Evolutionary conservation across 2,888 invertebrate genomes (phyloP), one percentile per base, ranked within the genome.

Genomic region (Eupeodes luniger): DNA sequence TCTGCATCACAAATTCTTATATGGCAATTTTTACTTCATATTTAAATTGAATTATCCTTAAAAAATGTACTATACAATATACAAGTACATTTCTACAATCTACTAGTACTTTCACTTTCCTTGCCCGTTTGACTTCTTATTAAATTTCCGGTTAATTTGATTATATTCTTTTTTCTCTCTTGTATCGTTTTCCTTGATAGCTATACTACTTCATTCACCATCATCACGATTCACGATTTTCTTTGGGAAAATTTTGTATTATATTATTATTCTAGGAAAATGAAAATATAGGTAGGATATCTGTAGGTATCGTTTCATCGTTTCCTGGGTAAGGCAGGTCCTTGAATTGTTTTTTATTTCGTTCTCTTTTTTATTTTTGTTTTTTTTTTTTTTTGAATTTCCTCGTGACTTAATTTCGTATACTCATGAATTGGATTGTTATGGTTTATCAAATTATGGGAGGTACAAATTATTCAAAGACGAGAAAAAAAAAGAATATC

Each of bases 111-210:
- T 49, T 49, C 27, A 10, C 19, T 66, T 47, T 49, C 14, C 27
- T 66, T 66, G 40, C 27, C 66, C 27, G 64, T 7, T 64, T 64
- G 16, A 19, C 4, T 27, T 66, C 66, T 49, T 49, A 66, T 66
- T 66, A 66, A 66, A 66, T 66, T 66, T 49, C 66, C 66, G 66
- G 66, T 49, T 66, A 49, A 66, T 66, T 66, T 66, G 19, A 6
- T 14, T 66, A n/a, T 16, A 51, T 14, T 51, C 14, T 66, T 66
- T 49, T 9, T 44, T 66, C 5, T 44, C 16, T 7, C 11, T 62
- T 47, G 16, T 44, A 64, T 19, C 19, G 47, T 66, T 14, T 27
- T 49, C 47, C 44, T 66, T 14, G 66, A 47, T 64, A 61, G 14
- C 14, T 51, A 4, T 14, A 12, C 51, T 12, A 64, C 62, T 40